phyloP scores from a whole-genome alignment of 1,140 invertebrate genomes.

The Branchinecta lynchi region DNA sequence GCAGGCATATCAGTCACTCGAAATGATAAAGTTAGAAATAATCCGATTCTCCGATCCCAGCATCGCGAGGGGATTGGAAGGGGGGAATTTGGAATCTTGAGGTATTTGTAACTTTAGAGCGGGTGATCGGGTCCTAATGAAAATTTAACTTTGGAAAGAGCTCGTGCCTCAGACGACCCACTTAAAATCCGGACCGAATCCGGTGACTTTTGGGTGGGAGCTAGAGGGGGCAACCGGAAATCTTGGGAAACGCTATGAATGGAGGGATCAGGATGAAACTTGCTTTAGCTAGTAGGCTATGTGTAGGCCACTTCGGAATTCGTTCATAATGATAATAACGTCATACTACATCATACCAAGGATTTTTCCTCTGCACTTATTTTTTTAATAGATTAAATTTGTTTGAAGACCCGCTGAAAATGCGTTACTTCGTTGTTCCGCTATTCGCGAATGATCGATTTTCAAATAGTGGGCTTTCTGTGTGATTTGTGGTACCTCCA shows the following conservation, averaged over 20 bases:
- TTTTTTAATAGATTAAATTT: no score
- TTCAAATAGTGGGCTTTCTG: no score
- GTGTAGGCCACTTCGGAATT: no score
- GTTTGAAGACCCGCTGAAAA: no score
- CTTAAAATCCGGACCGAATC: neutral
- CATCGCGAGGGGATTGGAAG: neutral
- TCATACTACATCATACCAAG: no score
- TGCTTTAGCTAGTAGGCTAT: neutral
- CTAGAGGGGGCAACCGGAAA: constrained; percentile 1
- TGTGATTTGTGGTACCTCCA: no score
- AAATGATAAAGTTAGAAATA: neutral
- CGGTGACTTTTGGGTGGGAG: neutral
- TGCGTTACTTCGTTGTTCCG: no score
- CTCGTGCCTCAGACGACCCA: neutral
- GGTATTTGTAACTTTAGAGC: neutral
- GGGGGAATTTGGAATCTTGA: neutral
- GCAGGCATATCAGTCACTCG: neutral
- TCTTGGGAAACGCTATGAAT: neutral
- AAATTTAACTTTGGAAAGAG: neutral
- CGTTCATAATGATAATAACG: no score
- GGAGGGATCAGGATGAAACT: constrained; percentile 4
- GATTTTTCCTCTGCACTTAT: no score
- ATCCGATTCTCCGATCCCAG: neutral
- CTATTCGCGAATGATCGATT: no score
- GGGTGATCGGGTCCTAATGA: constrained; percentile 8